Evolutionary conservation across 1,140 invertebrate species (phyloP), one percentile per base, ranked within the genome.

Genomic region (Leptinotarsa defecta): DNA sequence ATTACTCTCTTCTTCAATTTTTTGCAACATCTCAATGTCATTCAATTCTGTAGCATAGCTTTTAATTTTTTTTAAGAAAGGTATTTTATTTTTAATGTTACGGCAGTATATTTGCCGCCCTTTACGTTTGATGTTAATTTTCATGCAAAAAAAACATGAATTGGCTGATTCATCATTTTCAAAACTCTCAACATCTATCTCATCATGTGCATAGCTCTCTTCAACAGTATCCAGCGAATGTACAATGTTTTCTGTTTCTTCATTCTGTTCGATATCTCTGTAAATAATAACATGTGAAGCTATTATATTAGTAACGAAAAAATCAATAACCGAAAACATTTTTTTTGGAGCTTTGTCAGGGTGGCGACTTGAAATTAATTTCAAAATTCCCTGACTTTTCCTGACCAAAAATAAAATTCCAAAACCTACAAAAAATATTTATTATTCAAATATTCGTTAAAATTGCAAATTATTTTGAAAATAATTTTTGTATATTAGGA

Each of bases 1-100:
- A 20, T 64, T 64, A 64, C 19, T 64, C 19, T 64, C 20, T 72
- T 64, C 71, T 62, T 62, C 13, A 61, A 72, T 72, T 72, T 72
- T 72, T 64, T 62, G 49, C 19, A 72, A 61, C 71, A 72, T 72
- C 15, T 72, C 6, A 3, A 72, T 72, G 13, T 72, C 49, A 64
- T 27, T 15, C 20, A 72, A n/a, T 72, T 57, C 61, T 72, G 71
- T 65, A 65, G 63, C 15, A 24, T 64, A 64, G 6, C 2, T 43
- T 69, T 69, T 17, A 49, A 48, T 48, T 69, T 22, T 69, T 69
- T 69, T 1, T 20, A 69, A 5, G 4, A 69, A 69, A 43, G 68
- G 34, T 69, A 43, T 49, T 49, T 69, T 69, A 20, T 48, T 48
- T 69, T 2, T 69, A 49, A 69, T 69, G 5, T 48, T 43, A 69